A percentile compares a stretch with the other conserved stretches of the same genome.
Conservation (phyloP, 2,888 invertebrate species). For the Nezara viridula region DNA sequence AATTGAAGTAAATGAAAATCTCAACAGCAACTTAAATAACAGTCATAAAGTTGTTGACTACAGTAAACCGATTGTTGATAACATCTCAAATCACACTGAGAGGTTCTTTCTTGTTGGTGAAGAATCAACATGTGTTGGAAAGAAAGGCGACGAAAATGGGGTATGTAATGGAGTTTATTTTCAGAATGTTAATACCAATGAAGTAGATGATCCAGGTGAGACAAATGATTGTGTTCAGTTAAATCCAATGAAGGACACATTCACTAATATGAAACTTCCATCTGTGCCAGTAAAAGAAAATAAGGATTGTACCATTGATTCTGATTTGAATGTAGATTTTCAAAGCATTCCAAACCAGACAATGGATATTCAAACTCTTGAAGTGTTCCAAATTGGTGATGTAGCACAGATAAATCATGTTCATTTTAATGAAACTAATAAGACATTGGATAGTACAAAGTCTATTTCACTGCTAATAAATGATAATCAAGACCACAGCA, state of each 20-base stretch:
- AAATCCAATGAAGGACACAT: not conserved
- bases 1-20: not conserved
- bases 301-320: not conserved
- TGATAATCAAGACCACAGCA: not conserved
- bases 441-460: not conserved
- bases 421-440: not conserved
- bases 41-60: not conserved
- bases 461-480: not conserved
- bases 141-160: not conserved
- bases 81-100: not conserved
- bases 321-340: not conserved
- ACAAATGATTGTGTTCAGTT: not conserved
- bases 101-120: not conserved
- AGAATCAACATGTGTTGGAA: constrained; percentile 17
- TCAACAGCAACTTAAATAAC: not conserved
- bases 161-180: not conserved
- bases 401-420: not conserved
- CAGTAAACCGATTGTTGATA: not conserved
- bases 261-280: not conserved
- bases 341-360: not conserved
- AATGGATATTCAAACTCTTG: not conserved
- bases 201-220: not conserved
- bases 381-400: not conserved
- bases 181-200: not conserved
- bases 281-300: not conserved